These are phyloP conservation scores for Coendou prehensilis DNA, from an alignment of 2,797 vertebrate species.

Conservation along the genomic window DNA sequence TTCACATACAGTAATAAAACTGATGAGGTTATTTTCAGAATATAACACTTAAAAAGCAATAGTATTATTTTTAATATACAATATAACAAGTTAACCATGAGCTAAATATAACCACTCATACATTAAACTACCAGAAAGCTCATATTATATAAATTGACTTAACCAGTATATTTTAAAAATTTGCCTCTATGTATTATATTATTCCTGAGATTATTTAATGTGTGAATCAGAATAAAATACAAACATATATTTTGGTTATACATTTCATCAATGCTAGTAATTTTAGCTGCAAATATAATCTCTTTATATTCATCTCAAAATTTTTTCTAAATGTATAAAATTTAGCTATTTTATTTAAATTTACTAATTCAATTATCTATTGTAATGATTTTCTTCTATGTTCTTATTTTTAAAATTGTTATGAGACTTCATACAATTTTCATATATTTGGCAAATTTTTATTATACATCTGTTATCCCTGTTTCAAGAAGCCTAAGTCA, in stretches of 20 bases:
- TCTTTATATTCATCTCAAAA: not conserved
- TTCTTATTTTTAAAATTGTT: not conserved
- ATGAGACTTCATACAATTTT: not conserved
- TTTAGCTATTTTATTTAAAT: not conserved
- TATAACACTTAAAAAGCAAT: not conserved
- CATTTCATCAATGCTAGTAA: not conserved
- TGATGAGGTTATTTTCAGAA: not conserved
- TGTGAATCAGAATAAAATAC: not conserved
- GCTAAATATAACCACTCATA: not conserved
- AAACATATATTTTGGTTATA: not conserved
- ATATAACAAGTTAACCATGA: slow-evolving; percentile 20
- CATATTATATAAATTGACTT: not conserved
- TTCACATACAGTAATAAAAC: not conserved
- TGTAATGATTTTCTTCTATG: not conserved
- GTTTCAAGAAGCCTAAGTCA: not conserved
- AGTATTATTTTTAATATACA: not conserved
- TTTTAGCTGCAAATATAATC: not conserved
- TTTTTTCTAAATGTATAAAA: not conserved
- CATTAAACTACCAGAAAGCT: not conserved
- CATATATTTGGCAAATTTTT: not conserved
- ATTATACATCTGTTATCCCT: not conserved
- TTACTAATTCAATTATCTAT: not conserved
- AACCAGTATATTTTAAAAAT: not conserved
- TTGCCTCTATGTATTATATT: not conserved
- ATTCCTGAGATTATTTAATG: not conserved